Evolutionary conservation across 2,888 invertebrate genomes (phyloP), one percentile per base, ranked within the genome.

Genomic region (Octonoba sinensis): DNA sequence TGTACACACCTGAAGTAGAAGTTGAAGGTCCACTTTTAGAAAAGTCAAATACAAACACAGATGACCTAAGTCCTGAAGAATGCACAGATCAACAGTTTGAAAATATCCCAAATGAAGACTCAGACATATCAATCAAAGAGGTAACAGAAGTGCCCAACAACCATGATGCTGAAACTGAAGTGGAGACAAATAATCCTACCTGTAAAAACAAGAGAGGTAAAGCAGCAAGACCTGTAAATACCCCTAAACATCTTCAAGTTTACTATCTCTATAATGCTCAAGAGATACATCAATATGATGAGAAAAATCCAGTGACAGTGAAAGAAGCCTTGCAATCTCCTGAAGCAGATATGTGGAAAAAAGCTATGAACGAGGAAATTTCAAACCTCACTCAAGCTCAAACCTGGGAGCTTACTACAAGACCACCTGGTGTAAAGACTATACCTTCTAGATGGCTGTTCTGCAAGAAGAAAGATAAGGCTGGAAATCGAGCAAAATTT

Each of bases 401-500:
- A 47, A 47, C 47, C 47, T 78, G 62, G 51, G 62, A 71, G 20
- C 47, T 71, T 3, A 27, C 56, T 6, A n/a, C 18, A 15, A 71
- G 47, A 56, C 78, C 64, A 56, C 70, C 54, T 4, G 24, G 56
- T 36, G 20, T 24, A 15, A 77, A 54, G 20, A 12, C 24, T 15
- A 77, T 70, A 22, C 8, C 24, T 16, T 62, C 3, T 27, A 54
- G 56, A 20, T 67, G 75, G 59, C 3, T 75, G 12, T 75, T 66
- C 20, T 6, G 36, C 2, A 66, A 56, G 47, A 66, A 74, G 20
- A 16, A 65, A 24, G n/a, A n/a, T n/a, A n/a, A n/a, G n/a, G 20
- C 15, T 36, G 75, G 59, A 44, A 71, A 84, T 22, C 65, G 85
- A 1, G 36, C 18, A 13, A 66, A 67, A 11, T 87, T 84, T 84